Evolutionary conservation across 2,888 invertebrate genomes (phyloP), one percentile per base, ranked within the genome.

Genomic region (Ellobium chinense): DNA sequence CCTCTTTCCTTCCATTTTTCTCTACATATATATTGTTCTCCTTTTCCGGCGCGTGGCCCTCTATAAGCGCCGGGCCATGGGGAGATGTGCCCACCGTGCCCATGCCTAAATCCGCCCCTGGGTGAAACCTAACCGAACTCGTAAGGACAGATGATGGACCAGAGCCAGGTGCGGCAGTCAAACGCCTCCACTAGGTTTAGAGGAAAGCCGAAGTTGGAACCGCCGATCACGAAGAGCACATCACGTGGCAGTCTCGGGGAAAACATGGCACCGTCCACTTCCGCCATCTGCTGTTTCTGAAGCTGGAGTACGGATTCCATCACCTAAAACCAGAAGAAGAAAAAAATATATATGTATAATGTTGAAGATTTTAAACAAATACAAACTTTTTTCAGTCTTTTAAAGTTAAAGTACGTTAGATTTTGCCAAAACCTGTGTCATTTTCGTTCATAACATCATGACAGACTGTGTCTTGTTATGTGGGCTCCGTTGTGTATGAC

Each of bases 121-220:
- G 5, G 58, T n/a, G 5, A 58, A 58, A 5, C 58, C 84, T 72
- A 78, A 89, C 89, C 89, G 75, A 84, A 78, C 68, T 91, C 89
- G 31, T 86, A 82, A 18, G 87, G 58, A 36, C 86, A 85, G 68
- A 86, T 87, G 3, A 88, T 84, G 46, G 91, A 89, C 93, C 93
- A 93, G 36, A 89, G 85, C 84, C 92, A 92, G 14, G 93, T 92
- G 21, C 92, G 83, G 0, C 91, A 91, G 85, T 93, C 92, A 85
- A 92, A 93, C 0, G 91, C 91, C 84, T 93, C 93, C 34, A 93
- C 92, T 81, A 93, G 89, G 93, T 95, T 96, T 0, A 96, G 96
- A 0, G 96, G 96, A 85, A 95, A 95, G 24, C 96, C 96, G 29
- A 96, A 93, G 81, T 93, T 94, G 97, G 94, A 94, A 1, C 94